Evolutionary conservation across 2,113 vertebrate genomes (phyloP), one percentile per base, ranked within the genome.

Genomic region (Acanthisitta chloris): DNA sequence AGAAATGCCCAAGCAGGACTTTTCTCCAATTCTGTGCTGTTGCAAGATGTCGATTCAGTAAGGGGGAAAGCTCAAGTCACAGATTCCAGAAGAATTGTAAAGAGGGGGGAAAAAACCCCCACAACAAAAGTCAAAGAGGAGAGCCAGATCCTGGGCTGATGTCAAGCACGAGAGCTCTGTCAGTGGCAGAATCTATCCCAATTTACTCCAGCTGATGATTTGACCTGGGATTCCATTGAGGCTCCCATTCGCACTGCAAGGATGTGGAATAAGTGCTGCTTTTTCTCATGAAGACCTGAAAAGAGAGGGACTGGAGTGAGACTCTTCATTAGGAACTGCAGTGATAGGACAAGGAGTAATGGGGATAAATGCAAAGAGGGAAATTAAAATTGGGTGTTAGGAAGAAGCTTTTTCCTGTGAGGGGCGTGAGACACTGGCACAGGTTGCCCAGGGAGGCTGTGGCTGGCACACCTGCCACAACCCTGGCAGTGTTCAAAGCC

Each of bases 181-280:
- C 33, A 10, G 18, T 20, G 19, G 31, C 62, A 73, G n/a, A 69
- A 66, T 5, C 4, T 28, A 3, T 25, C 12, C 13, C 70, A 54
- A 28, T 57, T 77, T 65, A 33, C 43, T 49, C 36, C 58, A 87
- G 19, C 26, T 38, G 73, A 80, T 31, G 40, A 16, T 49, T 29
- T 72, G 31, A 26, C 11, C 15, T 0, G 0, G 28, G 10, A 13
- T 54, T 85, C 57, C 19, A 29, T 2, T 38, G 40, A 90, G 52
- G 20, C 16, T 79, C 43, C 14, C 0, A 4, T 43, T 40, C 31
- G 12, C 43, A 5, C 0, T 4, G 8, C 7, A 33, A 16, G 25
- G 54, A 19, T 38, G 28, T 33, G 61, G 17, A 74, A 4, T 17
- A 12, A 20, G 21, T 0, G 1, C 4, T 52, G n/a, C 0, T 61